phyloP scores from a whole-genome alignment of 2,113 vertebrate genomes.

The Corvus moneduloides region DNA sequence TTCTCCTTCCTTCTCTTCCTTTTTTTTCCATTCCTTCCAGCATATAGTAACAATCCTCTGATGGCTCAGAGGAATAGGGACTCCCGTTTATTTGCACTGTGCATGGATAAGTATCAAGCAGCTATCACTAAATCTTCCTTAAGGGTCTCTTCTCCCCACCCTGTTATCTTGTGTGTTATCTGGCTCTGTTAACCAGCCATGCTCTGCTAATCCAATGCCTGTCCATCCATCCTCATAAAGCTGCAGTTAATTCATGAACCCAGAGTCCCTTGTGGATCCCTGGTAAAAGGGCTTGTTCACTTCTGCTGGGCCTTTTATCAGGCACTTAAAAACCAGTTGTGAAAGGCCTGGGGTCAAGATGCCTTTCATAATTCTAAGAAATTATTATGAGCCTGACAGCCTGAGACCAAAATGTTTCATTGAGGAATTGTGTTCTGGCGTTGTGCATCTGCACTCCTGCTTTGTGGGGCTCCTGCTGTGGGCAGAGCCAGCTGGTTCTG shows the following conservation, averaged over 20 bases:
- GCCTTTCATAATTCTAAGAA: constrained; percentile 22
- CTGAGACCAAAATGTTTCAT: background rate
- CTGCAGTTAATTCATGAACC: constrained; percentile 41
- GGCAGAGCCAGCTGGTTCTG: background rate
- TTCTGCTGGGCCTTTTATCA: constrained; percentile 1
- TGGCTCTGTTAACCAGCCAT: constrained; percentile 36
- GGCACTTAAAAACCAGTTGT: constrained; percentile 7
- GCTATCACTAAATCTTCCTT: constrained; percentile 42
- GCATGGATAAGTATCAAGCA: background rate
- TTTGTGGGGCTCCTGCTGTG: background rate
- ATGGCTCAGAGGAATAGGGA: background rate
- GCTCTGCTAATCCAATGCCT: constrained; percentile 32
- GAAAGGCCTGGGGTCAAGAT: background rate
- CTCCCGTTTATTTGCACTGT: background rate
- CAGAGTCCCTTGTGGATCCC: background rate
- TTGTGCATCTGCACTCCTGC: background rate
- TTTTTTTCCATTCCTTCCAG: background rate
- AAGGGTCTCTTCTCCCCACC: constrained; percentile 24
- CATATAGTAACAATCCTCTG: background rate
- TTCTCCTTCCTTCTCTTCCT: background rate
- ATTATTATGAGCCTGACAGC: background rate
- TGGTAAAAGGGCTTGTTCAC: background rate
- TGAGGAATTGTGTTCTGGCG: background rate
- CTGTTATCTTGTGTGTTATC: constrained; percentile 26
- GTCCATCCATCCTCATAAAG: constrained; percentile 44